Conservation (phyloP, 2,797 vertebrate species). For the Carcharodon carcharias region DNA sequence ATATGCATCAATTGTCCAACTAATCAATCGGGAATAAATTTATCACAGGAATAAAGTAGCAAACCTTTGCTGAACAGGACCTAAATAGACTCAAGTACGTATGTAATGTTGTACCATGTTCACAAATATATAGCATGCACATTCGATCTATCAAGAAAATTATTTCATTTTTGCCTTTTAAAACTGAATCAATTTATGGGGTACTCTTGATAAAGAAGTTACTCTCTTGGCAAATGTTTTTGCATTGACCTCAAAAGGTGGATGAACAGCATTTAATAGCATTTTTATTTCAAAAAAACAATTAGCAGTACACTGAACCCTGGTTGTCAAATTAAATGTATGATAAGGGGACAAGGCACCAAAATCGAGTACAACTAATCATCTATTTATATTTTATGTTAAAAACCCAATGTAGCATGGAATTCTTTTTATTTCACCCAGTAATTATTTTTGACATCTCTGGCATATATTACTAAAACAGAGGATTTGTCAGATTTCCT, state of each 20-base stretch:
- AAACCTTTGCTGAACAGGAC: neutral
- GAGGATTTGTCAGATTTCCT: neutral
- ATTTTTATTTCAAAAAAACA: neutral
- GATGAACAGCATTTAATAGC: neutral
- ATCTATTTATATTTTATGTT: too few species aligned
- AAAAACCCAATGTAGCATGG: too few species aligned
- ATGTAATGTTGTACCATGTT: neutral
- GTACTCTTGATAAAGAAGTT: neutral
- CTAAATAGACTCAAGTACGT: neutral
- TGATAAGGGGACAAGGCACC: neutral
- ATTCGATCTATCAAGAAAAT: neutral
- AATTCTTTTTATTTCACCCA: too few species aligned
- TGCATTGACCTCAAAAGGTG: neutral
- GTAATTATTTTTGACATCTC: too few species aligned
- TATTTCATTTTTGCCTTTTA: neutral
- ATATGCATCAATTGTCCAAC: neutral
- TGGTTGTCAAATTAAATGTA: neutral
- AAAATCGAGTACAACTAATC: too few species aligned
- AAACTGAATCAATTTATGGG: neutral
- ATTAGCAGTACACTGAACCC: neutral
- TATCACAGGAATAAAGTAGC: neutral
- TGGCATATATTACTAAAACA: too few species aligned
- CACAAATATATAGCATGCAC: neutral
- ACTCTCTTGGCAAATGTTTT: neutral
- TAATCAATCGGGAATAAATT: neutral